A percentile compares a stretch with the other conserved stretches of the same genome.
Evolutionary conservation across 2,113 vertebrate species (phyloP).

Genomic region (Carassius auratus): DNA sequence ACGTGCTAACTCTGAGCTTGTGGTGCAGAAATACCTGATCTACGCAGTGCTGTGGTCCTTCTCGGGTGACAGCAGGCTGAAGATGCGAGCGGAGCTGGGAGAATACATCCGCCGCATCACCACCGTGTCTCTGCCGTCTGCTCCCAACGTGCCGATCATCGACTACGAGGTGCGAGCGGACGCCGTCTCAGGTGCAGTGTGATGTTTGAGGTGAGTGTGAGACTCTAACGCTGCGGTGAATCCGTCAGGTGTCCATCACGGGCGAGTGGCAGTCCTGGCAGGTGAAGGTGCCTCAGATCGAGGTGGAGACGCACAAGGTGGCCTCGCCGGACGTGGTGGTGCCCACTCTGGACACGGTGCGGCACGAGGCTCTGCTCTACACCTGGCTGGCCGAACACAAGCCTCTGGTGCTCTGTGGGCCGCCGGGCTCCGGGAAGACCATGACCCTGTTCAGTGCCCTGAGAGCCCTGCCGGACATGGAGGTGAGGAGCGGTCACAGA

Average conservation of each 20-base stretch:
- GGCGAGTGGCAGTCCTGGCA: conserved; percentile 99
- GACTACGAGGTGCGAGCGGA: conserved; percentile 87
- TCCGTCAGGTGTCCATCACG: conserved; percentile 88
- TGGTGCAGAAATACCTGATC: conserved; percentile 86
- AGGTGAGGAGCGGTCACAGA: conserved; percentile 75
- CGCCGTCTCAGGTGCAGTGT: not conserved
- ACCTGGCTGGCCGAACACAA: conserved; percentile 99
- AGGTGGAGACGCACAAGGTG: conserved; percentile 98
- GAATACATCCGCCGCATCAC: conserved; percentile 98
- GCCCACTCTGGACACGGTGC: conserved; percentile 95
- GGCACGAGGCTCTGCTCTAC: conserved; percentile 95
- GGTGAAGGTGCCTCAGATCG: conserved; percentile 96
- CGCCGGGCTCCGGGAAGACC: conserved; percentile 96
- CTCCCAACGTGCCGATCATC: conserved; percentile 98
- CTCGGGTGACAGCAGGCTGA: conserved; percentile 93
- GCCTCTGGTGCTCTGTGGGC: conserved; percentile 94
- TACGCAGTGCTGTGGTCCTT: conserved; percentile 98
- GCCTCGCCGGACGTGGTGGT: conserved; percentile 97
- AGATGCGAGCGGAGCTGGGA: conserved; percentile 95
- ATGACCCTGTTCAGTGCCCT: conserved; percentile 99
- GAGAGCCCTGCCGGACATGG: conserved; percentile 96
- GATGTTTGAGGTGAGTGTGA: not conserved
- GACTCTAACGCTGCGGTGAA: not conserved
- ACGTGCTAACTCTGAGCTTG: too few species aligned
- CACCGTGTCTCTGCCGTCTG: conserved; percentile 88